Conservation (phyloP, 2,113 vertebrate species). For the Corythaixoides concolor region DNA sequence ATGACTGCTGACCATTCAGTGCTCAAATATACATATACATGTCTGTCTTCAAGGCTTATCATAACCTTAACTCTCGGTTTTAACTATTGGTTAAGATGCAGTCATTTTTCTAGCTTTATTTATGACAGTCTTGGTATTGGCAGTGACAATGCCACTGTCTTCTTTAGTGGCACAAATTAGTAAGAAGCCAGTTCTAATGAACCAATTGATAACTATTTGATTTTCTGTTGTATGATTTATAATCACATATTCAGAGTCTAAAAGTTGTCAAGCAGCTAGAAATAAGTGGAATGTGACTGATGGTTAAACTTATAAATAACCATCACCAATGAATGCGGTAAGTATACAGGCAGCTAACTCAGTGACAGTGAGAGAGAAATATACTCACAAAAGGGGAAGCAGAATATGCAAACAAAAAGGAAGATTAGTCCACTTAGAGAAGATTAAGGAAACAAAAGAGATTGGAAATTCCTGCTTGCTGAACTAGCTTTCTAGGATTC, state of each 20-base stretch:
- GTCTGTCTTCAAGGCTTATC: neutral
- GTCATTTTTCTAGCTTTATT: neutral
- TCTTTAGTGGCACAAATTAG: neutral
- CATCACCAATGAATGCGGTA: neutral
- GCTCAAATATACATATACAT: neutral
- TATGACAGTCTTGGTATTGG: neutral
- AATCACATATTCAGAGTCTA: neutral
- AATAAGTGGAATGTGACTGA: neutral
- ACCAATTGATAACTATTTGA: neutral
- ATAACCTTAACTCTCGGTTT: neutral
- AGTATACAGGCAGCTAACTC: neutral
- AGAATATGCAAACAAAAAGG: neutral
- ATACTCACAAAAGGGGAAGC: neutral
- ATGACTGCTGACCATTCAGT: neutral
- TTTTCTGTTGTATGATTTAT: neutral
- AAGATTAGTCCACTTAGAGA: neutral
- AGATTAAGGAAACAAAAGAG: neutral
- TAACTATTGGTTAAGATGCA: neutral
- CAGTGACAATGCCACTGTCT: neutral
- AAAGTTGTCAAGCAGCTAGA: neutral
- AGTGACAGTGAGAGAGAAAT: neutral
- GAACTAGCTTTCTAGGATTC: slow-evolving; percentile 1
- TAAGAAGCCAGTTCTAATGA: neutral
- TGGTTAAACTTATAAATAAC: neutral
- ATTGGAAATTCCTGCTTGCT: neutral